Conservation (phyloP, 2,888 invertebrate genomes). For the Trissolcus japonicus region DNA sequence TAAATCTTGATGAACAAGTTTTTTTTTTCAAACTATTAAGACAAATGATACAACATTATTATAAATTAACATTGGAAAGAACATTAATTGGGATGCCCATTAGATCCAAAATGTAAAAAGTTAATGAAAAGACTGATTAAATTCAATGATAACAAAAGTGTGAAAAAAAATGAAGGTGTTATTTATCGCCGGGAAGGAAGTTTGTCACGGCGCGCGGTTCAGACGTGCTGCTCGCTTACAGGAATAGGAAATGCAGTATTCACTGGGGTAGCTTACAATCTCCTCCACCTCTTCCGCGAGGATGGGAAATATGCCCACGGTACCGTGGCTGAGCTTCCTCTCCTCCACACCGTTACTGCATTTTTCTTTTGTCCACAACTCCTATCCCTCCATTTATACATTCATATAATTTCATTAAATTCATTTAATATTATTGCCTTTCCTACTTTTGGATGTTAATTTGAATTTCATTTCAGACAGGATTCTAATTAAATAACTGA, state of each 20-base stretch:
- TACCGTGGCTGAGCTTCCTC: slow-evolving; percentile 66
- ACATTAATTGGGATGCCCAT: no score
- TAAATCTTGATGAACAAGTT: no score
- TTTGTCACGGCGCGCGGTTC: slow-evolving; percentile 60
- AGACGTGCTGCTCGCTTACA: slow-evolving; percentile 59
- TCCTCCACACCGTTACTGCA: slow-evolving; percentile 10
- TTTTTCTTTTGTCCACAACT: background rate
- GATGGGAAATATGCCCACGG: slow-evolving; percentile 69
- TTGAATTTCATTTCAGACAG: no score
- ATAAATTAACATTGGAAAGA: no score
- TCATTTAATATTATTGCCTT: no score
- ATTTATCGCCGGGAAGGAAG: slow-evolving; percentile 47
- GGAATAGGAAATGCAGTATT: slow-evolving; percentile 46
- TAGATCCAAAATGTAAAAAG: background rate
- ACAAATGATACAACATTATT: no score
- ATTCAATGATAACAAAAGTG: background rate
- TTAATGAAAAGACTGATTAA: background rate
- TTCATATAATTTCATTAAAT: background rate
- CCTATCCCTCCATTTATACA: background rate
- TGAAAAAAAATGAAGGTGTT: slow-evolving; percentile 16
- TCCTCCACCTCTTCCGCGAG: slow-evolving; percentile 52
- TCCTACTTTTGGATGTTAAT: no score
- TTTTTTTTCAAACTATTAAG: no score
- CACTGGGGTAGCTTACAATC: slow-evolving; percentile 42
- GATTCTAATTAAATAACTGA: no score